Evolutionary conservation across 2,888 invertebrate genomes (phyloP).

Genomic region (Cataglyphis livida): DNA sequence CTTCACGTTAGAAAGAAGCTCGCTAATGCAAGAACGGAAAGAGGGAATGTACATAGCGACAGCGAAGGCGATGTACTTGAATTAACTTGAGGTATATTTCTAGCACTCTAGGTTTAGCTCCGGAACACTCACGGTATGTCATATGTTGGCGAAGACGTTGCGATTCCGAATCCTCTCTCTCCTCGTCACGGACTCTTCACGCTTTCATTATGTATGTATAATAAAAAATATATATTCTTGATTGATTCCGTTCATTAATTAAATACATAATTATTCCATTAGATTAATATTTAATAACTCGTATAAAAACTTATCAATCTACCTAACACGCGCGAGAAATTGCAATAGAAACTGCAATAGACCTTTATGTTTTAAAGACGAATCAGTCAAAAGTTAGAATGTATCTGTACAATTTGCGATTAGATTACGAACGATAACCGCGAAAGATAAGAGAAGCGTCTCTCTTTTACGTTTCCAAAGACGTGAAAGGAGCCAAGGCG

Average conservation of each 20-base stretch:
- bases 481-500: conserved; percentile 4
- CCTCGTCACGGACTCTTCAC: conserved; percentile 6
- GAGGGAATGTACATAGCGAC: conserved; percentile 59
- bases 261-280: background rate
- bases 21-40: conserved; percentile 11
- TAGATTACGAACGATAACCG: conserved; percentile 2
- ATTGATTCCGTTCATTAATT: background rate
- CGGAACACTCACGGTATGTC: conserved; percentile 80
- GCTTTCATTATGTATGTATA: background rate
- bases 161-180: conserved; percentile 48
- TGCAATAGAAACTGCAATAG: background rate
- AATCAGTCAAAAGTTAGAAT: background rate
- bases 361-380: background rate
- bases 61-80: conserved; percentile 81
- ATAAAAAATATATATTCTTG: background rate
- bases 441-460: conserved; percentile 28
- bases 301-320: background rate
- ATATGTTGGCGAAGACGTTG: conserved; percentile 72
- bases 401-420: conserved; percentile 2
- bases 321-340: background rate
- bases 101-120: conserved; percentile 82
- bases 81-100: conserved; percentile 82
- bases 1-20: conserved; percentile 18
- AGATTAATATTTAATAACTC: background rate
- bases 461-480: background rate